Conservation (phyloP, 2,888 invertebrate species). For the Acronicta alni region DNA sequence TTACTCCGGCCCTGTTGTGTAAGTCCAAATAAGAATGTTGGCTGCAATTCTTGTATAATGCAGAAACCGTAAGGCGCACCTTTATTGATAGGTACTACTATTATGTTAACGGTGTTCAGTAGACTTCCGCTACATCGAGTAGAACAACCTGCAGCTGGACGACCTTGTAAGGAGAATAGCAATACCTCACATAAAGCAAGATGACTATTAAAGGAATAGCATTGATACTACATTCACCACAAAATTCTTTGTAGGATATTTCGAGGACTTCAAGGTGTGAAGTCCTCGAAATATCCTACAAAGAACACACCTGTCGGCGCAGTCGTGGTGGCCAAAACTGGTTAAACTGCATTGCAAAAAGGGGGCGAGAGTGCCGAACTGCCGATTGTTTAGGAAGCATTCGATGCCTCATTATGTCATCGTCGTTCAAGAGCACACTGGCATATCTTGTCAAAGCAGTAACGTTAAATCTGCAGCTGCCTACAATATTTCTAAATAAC, state of each 20-base stretch:
- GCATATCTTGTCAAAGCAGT: slow-evolving; percentile 3
- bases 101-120: slow-evolving; percentile 54
- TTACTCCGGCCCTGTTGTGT: slow-evolving; percentile 31
- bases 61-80: slow-evolving; percentile 55
- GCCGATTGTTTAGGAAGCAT: slow-evolving; percentile 47
- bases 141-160: slow-evolving; percentile 49
- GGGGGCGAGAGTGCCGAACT: slow-evolving; percentile 38
- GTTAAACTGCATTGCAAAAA: slow-evolving; percentile 57
- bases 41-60: slow-evolving; percentile 41
- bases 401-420: slow-evolving; percentile 40
- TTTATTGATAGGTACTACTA: slow-evolving; percentile 50
- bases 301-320: slow-evolving; percentile 52
- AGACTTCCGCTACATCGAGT: slow-evolving; percentile 51
- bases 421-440: slow-evolving; percentile 27
- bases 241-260: slow-evolving; percentile 40
- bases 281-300: slow-evolving; percentile 44
- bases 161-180: slow-evolving; percentile 57
- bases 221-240: slow-evolving; percentile 42
- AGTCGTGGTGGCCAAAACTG: slow-evolving; percentile 43
- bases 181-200: slow-evolving; percentile 20
- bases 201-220: slow-evolving; percentile 21
- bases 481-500: slow-evolving; percentile 18
- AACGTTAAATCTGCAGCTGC: slow-evolving; percentile 25
- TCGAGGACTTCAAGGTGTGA: no score
- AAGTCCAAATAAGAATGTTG: slow-evolving; percentile 40